Conservation (phyloP, 2,113 vertebrate genomes). For the Mirounga angustirostris region DNA sequence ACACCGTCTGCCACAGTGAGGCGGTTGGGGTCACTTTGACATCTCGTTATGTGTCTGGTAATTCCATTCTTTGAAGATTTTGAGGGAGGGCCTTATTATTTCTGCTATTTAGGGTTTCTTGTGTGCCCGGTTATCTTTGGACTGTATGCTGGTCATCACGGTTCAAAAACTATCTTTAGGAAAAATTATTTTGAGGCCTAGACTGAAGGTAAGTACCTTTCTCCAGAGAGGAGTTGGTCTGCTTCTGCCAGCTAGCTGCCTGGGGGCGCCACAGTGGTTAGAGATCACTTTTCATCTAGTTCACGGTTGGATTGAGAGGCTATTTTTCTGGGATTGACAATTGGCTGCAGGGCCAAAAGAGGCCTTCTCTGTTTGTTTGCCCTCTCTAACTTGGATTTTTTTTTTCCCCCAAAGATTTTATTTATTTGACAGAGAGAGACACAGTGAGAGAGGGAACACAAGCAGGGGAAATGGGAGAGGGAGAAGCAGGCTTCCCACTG, state of each 20-base stretch:
- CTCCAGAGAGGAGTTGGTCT: neutral
- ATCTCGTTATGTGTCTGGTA: neutral
- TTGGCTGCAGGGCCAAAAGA: neutral
- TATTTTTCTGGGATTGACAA: neutral
- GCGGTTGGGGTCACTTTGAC: neutral
- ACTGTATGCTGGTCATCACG: neutral
- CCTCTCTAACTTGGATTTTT: neutral
- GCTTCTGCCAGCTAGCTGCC: neutral
- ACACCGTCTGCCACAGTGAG: neutral
- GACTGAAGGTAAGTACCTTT: neutral
- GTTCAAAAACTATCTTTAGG: conserved; percentile 19
- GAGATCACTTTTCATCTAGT: conserved; percentile 10
- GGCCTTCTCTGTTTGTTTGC: neutral
- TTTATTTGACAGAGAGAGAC: too few relatives aligned
- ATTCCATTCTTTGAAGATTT: neutral
- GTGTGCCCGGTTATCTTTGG: neutral
- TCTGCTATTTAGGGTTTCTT: neutral
- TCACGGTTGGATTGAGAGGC: neutral
- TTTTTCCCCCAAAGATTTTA: too few relatives aligned
- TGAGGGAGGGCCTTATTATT: neutral
- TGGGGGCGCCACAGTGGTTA: neutral
- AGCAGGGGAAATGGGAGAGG: too few relatives aligned
- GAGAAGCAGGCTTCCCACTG: too few relatives aligned
- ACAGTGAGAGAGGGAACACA: too few relatives aligned
- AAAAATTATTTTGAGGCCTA: neutral